These are phyloP conservation scores for Pseudorhombus dupliciocellatus DNA, from an alignment of 2,113 vertebrate species.

Conservation along the genomic window DNA sequence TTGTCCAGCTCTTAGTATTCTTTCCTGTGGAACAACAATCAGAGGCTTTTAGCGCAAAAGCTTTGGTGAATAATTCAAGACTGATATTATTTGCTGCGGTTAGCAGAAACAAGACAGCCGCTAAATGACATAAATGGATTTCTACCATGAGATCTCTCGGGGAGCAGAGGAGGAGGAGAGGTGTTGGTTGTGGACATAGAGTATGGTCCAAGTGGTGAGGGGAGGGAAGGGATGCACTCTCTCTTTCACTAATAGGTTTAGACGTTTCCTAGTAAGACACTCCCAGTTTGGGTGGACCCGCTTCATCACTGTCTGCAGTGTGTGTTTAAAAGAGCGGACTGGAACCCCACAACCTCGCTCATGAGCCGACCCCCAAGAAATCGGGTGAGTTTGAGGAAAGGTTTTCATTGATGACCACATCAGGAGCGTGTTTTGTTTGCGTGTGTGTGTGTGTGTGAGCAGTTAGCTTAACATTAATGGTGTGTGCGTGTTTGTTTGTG, in stretches of 20 bases:
- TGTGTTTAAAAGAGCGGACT: slow-evolving; percentile 79
- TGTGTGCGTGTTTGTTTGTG: slow-evolving; percentile 19
- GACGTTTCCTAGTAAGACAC: slow-evolving; percentile 84
- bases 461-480: neutral
- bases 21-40: slow-evolving; percentile 81
- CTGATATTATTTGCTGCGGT: slow-evolving; percentile 85
- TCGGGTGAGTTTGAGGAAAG: slow-evolving; percentile 85
- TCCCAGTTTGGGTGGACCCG: slow-evolving; percentile 86
- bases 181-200: slow-evolving; percentile 62
- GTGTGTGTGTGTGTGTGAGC: slow-evolving; percentile 13
- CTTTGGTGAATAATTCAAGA: slow-evolving; percentile 94
- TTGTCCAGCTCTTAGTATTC: slow-evolving; percentile 71
- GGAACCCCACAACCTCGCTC: slow-evolving; percentile 67
- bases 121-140: slow-evolving; percentile 94
- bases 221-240: slow-evolving; percentile 67
- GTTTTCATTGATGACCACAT: slow-evolving; percentile 16
- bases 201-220: slow-evolving; percentile 49
- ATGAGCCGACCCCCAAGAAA: slow-evolving; percentile 83
- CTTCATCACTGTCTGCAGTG: slow-evolving; percentile 61
- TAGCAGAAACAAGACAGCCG: slow-evolving; percentile 79
- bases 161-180: slow-evolving; percentile 63
- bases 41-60: slow-evolving; percentile 88
- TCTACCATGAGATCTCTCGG: slow-evolving; percentile 74
- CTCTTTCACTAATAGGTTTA: slow-evolving; percentile 85
- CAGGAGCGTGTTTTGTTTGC: slow-evolving; percentile 12